A percentile compares a stretch with the other conserved stretches of the same genome.
These are phyloP conservation scores for Drosophila ustulata DNA, from an alignment of 2,888 invertebrate genomes.

Conservation along the genomic window DNA sequence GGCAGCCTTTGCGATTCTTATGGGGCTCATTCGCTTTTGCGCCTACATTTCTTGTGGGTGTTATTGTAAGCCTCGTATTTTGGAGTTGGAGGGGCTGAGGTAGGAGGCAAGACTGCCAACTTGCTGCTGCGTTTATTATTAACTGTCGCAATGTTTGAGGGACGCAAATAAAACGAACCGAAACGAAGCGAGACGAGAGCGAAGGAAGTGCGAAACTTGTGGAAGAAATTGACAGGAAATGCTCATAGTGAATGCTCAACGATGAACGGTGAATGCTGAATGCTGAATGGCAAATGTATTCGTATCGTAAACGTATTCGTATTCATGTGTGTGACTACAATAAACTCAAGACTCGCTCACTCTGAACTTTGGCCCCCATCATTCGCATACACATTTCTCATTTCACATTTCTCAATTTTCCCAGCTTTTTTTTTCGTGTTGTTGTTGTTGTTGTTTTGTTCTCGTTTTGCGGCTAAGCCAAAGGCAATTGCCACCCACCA, in stretches of 20 bases:
- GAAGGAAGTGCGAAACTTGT: conserved; percentile 36
- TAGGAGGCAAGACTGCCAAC: conserved; percentile 9
- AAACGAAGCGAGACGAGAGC: neutral
- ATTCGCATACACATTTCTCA: neutral
- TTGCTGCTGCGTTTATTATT: conserved; percentile 71
- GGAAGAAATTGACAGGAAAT: conserved; percentile 62
- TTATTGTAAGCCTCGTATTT: conserved; percentile 39
- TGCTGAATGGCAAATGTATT: conserved; percentile 25
- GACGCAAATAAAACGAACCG: conserved; percentile 34
- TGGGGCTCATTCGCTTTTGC: conserved; percentile 54
- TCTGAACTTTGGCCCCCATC: conserved; percentile 4
- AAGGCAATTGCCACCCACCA: conserved; percentile 9
- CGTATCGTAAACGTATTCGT: conserved; percentile 18
- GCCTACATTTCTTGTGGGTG: conserved; percentile 26
- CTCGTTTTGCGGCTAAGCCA: conserved; percentile 2
- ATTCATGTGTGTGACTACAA: conserved; percentile 27
- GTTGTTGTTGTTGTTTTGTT: neutral
- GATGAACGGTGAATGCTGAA: conserved; percentile 12
- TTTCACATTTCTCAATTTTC: no score
- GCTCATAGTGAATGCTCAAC: conserved; percentile 37
- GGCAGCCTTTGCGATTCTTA: conserved; percentile 45
- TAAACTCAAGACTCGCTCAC: conserved; percentile 12
- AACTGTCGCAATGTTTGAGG: conserved; percentile 71
- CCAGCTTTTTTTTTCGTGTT: neutral
- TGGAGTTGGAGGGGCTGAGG: neutral